A percentile compares a stretch with the other conserved stretches of the same genome.
These are phyloP conservation scores for Strix aluco DNA, from an alignment of 2,113 vertebrate genomes.

Conservation along the genomic window DNA sequence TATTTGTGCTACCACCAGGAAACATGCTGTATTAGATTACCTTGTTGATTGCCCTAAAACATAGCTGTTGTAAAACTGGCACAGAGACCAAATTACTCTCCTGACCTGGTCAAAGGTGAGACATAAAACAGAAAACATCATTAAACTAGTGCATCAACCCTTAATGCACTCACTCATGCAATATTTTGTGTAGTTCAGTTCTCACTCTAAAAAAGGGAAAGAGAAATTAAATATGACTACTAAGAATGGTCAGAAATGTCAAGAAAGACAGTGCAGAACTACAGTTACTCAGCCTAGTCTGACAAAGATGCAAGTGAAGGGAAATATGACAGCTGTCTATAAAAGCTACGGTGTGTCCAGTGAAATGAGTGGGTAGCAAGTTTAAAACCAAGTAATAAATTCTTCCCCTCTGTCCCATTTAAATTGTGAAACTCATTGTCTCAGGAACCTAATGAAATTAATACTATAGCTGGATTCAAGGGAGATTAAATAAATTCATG, in stretches of 20 bases:
- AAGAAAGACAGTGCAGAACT: neutral
- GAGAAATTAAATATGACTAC: neutral
- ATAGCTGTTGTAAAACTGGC: neutral
- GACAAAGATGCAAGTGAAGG: neutral
- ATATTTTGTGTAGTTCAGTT: neutral
- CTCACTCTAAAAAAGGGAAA: neutral
- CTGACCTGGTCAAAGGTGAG: neutral
- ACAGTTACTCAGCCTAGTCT: neutral
- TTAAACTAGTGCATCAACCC: neutral
- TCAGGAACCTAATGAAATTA: neutral
- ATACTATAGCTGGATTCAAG: neutral
- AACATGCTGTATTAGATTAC: neutral
- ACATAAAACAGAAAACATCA: neutral
- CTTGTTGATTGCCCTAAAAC: neutral
- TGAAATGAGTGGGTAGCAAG: neutral
- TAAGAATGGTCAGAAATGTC: neutral
- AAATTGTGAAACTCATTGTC: neutral
- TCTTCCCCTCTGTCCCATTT: neutral
- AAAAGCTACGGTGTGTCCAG: accelerated
- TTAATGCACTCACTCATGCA: neutral
- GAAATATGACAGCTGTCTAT: neutral
- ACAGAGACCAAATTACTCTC: neutral
- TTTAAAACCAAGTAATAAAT: neutral
- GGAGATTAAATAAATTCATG: neutral
- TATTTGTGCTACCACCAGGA: neutral